These are phyloP conservation scores for Coracopsis vasa DNA, from an alignment of 2,113 vertebrate genomes.

Conservation along the genomic window DNA sequence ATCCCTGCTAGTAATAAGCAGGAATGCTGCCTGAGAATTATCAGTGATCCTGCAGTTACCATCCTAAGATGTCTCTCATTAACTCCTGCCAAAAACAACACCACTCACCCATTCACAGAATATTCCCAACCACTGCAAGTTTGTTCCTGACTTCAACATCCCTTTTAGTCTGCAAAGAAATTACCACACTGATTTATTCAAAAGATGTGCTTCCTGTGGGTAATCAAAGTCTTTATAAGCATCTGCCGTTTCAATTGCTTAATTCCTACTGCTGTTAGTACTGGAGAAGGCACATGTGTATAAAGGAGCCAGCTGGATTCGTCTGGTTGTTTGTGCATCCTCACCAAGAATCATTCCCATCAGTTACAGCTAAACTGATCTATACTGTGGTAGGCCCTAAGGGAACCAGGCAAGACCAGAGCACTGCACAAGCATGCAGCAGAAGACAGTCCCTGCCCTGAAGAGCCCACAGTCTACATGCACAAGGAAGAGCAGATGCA, in stretches of 20 bases:
- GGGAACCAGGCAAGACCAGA: not conserved
- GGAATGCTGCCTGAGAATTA: slow-evolving; percentile 14
- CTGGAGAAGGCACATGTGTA: not conserved
- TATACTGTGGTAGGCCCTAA: not conserved
- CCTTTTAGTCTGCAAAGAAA: slow-evolving; percentile 38
- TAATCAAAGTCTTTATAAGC: slow-evolving; percentile 47
- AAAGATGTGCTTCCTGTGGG: slow-evolving; percentile 48
- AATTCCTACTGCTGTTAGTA: not conserved
- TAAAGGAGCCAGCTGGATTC: slow-evolving; percentile 30
- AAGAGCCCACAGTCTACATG: not conserved
- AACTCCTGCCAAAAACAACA: slow-evolving; percentile 48
- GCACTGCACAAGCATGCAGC: not conserved
- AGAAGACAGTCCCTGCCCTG: not conserved
- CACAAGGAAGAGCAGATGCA: not conserved
- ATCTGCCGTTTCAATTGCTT: slow-evolving; percentile 26
- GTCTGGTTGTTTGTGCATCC: not conserved
- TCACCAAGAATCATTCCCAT: slow-evolving; percentile 11
- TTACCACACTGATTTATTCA: slow-evolving; percentile 37
- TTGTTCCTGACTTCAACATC: slow-evolving; percentile 48
- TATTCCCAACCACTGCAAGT: slow-evolving; percentile 49
- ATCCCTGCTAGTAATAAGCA: slow-evolving; percentile 18
- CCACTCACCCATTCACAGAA: not conserved
- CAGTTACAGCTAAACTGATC: not conserved
- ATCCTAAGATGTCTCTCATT: not conserved
- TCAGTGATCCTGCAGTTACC: slow-evolving; percentile 34